These are phyloP conservation scores for Metallyticus violacea DNA, from an alignment of 2,888 invertebrate species.

Conservation along the genomic window DNA sequence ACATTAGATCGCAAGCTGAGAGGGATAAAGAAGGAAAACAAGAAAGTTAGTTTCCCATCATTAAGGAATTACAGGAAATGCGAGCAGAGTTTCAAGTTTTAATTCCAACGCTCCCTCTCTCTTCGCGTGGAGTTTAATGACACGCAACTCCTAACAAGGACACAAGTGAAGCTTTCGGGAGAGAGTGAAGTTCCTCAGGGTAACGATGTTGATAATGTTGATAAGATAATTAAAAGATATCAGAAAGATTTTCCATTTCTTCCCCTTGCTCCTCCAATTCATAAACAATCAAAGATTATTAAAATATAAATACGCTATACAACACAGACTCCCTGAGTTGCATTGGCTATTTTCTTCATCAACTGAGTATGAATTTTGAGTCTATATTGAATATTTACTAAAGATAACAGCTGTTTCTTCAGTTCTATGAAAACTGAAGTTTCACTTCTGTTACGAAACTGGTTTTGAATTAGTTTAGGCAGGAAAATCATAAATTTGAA, in stretches of 20 bases:
- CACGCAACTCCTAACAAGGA: background rate
- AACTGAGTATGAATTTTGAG: too few relatives aligned
- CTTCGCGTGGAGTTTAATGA: background rate
- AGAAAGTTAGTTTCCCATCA: background rate
- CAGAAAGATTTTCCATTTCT: background rate
- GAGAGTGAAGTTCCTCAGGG: background rate
- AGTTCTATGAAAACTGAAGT: too few relatives aligned
- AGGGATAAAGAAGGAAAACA: background rate
- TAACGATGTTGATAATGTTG: background rate
- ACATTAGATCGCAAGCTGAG: background rate
- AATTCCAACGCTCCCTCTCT: background rate
- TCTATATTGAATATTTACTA: too few relatives aligned
- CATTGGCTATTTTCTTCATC: too few relatives aligned
- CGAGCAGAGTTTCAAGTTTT: background rate
- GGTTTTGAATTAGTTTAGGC: too few relatives aligned
- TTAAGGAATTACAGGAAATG: background rate
- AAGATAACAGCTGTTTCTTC: too few relatives aligned
- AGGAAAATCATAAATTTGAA: too few relatives aligned
- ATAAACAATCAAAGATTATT: background rate
- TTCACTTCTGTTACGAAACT: too few relatives aligned
- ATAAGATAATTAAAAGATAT: background rate
- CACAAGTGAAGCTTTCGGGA: background rate
- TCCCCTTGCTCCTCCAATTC: background rate
- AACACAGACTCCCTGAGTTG: too few relatives aligned
- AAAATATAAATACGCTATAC: background rate